Base-by-base conservation (phyloP, 2,888 invertebrate genomes). In the Acutogordius australiensis region DNA sequence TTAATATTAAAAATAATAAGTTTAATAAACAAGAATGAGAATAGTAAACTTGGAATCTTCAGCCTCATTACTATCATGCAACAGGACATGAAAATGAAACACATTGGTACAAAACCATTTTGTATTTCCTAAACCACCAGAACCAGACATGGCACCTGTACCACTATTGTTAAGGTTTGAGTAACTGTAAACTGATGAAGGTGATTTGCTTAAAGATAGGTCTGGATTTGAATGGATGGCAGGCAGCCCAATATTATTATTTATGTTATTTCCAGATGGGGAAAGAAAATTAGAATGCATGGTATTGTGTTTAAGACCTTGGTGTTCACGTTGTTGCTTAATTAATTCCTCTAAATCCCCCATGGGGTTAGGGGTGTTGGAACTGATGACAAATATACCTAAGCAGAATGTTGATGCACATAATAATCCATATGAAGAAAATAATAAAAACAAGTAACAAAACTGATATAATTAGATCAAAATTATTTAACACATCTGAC, bases 81-180 rank as follows among this genome's bases (percentile, higher is more conserved):
- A 68, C 59, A 94, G 76, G 60, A 91, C 79, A 72, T 85, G 88
- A 70, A 84, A 84, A 68, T 84, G 81, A 45, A 88, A 75, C 28
- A 84, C 79, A 68, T 82, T 81, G 30, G 78, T 77, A 63, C 77
- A 72, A 65, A 75, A 73, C 76, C 75, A 76, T 62, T 65, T 65
- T n/a, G 8, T 13, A 18, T 51, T 51, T 4, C 51, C 51, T n/a
- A 4, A 23, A 51, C 23, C 4, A 8, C 8, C 23, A 23, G 51
- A 4, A n/a, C 18, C 23, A 8, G 18, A 13, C 18, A 37, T 37
- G 18, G 37, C 8, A 18, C 8, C 8, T 37, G 37, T 37, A 13
- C 8, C 37, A 37, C 37, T 37, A 18, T 18, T 37, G 18, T 37
- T 37, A 18, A 37, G 37, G n/a, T n/a, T n/a, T n/a, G n/a, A n/a